Conservation (phyloP, 35 echinoderm and acorn worm genomes). For the Heliocidaris tuberculata region DNA sequence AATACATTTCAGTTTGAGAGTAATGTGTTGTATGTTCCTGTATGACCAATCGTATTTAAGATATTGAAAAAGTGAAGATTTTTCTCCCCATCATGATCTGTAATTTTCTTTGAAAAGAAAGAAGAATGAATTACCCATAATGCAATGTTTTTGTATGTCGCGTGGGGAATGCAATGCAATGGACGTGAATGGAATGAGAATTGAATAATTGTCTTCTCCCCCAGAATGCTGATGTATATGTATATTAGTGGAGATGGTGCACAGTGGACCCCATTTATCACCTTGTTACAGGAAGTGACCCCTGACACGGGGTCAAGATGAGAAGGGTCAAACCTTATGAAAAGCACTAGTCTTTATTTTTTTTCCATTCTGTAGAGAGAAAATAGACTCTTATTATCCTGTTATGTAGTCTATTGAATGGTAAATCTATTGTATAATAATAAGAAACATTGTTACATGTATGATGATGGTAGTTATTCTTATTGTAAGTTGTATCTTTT, state of each 20-base stretch:
- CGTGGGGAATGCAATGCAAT: not conserved
- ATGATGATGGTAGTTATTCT: slow-evolving; percentile 36
- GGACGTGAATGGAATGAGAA: not conserved
- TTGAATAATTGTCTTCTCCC: not conserved
- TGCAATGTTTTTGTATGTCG: not conserved
- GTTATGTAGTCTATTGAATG: slow-evolving; percentile 6
- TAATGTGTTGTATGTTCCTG: not conserved
- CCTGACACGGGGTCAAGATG: not conserved
- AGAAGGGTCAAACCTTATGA: not conserved
- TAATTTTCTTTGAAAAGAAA: not conserved
- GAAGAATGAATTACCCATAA: not conserved
- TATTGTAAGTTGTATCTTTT: slow-evolving; percentile 24
- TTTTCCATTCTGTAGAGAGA: slow-evolving; percentile 6
- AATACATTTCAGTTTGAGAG: not conserved
- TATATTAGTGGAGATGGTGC: not conserved
- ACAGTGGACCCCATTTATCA: not conserved
- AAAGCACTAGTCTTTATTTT: slow-evolving; percentile 18
- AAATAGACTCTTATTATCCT: slow-evolving; percentile 21
- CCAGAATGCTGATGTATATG: not conserved
- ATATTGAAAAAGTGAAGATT: not conserved
- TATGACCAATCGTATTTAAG: not conserved
- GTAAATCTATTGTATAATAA: slow-evolving; percentile 33
- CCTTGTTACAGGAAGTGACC: slow-evolving; percentile 1
- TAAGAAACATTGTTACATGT: slow-evolving; percentile 37
- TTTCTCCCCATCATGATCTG: not conserved